Evolutionary conservation across 2,113 vertebrate species (phyloP).

Genomic region (Pontoporia blainvillei): DNA sequence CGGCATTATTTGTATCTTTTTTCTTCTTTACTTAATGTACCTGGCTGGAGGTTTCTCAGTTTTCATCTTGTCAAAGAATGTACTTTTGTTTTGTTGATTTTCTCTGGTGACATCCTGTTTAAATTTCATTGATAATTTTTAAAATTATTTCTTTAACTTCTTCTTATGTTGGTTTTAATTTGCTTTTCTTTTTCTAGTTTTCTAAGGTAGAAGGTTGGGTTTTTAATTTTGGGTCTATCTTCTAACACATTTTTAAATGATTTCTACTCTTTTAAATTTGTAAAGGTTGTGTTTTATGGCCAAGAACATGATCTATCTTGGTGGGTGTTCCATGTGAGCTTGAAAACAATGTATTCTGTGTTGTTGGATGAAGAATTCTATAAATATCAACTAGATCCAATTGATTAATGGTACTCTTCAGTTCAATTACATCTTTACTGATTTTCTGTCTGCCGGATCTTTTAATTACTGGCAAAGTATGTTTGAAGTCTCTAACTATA

Average conservation of each 20-base stretch:
- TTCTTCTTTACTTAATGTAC: not conserved
- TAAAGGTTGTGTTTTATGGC: not conserved
- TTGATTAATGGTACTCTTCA: not conserved
- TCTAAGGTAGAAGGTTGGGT: not conserved
- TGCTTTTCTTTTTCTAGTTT: not conserved
- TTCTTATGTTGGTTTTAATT: not conserved
- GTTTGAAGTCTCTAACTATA: not conserved
- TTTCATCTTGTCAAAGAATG: not conserved
- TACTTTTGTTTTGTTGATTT: not conserved
- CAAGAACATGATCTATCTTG: not conserved
- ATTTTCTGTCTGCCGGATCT: not conserved
- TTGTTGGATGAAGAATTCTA: not conserved
- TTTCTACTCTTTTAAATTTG: not conserved
- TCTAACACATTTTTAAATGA: not conserved
- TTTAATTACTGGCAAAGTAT: not conserved
- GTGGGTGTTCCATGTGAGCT: not conserved
- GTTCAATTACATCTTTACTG: not conserved
- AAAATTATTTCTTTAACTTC: not conserved
- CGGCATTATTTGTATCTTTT: not conserved
- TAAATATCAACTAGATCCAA: not conserved
- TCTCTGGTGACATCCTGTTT: no score
- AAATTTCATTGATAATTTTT: no score
- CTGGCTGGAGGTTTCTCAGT: not conserved
- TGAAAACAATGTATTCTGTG: not conserved
- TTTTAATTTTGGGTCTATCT: not conserved